These are phyloP conservation scores for Platycheirus albimanus DNA, from an alignment of 2,888 invertebrate species.

Conservation along the genomic window DNA sequence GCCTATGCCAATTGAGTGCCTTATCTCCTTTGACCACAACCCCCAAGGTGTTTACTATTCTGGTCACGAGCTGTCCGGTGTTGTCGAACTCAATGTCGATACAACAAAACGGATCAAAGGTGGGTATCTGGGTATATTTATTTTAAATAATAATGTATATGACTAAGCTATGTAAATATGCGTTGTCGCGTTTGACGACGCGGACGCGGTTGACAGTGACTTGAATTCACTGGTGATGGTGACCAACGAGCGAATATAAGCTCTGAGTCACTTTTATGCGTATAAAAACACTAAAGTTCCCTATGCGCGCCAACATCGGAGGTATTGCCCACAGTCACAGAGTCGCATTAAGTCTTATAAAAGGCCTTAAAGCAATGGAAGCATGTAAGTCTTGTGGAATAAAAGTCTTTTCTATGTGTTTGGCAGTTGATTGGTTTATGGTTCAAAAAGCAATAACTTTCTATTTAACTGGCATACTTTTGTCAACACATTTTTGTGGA, in stretches of 20 bases:
- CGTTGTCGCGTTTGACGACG: not conserved
- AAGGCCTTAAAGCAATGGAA: too few species aligned
- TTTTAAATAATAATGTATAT: too few species aligned
- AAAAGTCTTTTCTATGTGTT: too few species aligned
- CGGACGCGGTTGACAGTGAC: not conserved
- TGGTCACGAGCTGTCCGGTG: conserved; percentile 82
- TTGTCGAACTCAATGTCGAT: conserved; percentile 82
- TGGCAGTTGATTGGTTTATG: too few species aligned
- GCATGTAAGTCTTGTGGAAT: too few species aligned
- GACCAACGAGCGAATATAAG: not conserved
- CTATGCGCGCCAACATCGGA: conserved; percentile 47
- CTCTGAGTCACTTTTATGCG: conserved; percentile 39
- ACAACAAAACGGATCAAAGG: conserved; percentile 82
- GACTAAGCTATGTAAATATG: too few species aligned
- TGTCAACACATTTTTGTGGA: too few species aligned
- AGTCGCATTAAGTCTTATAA: too few species aligned
- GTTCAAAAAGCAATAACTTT: too few species aligned
- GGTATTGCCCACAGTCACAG: not conserved
- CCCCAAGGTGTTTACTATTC: conserved; percentile 83
- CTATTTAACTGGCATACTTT: too few species aligned
- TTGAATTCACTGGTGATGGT: too few species aligned
- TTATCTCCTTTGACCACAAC: conserved; percentile 83
- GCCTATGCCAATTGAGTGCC: conserved; percentile 83
- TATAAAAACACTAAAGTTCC: conserved; percentile 26
- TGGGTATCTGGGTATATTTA: conserved; percentile 59